Percentiles rank a stretch among this genome's conserved stretches.
Conservation (phyloP, 2,888 invertebrate species). For the Lepidochrysops patricia region DNA sequence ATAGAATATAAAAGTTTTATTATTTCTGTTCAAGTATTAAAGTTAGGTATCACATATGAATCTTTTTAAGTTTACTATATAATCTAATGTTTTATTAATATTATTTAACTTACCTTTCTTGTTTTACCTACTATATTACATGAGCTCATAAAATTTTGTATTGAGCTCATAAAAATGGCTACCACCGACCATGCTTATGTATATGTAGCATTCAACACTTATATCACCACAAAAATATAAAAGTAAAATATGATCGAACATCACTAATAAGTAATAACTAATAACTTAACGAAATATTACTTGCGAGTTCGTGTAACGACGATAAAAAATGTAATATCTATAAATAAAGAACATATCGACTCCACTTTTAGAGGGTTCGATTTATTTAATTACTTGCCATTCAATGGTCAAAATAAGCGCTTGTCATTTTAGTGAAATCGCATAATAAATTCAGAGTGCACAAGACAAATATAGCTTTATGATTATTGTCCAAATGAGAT, state of each 20-base stretch:
- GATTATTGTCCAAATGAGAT: slow-evolving; percentile 50
- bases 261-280: too few species aligned
- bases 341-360: slow-evolving; percentile 7
- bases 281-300: neutral
- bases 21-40: too few species aligned
- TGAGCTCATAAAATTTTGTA: too few species aligned
- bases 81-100: neutral
- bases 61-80: too few species aligned
- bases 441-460: slow-evolving; percentile 51
- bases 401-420: slow-evolving; percentile 4
- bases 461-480: slow-evolving; percentile 56
- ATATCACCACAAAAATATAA: neutral
- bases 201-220: neutral
- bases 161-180: too few species aligned
- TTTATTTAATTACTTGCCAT: slow-evolving; percentile 5
- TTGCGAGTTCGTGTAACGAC: neutral
- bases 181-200: neutral
- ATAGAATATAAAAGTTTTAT: too few species aligned
- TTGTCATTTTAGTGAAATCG: slow-evolving; percentile 27
- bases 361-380: slow-evolving; percentile 5
- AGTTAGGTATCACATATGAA: too few species aligned
- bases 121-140: neutral
- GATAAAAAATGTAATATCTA: slow-evolving; percentile 1
- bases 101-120: neutral
- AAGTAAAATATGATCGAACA: neutral